phyloP scores from a whole-genome alignment of 2,113 vertebrate genomes.

The Seriola aureovittata region DNA sequence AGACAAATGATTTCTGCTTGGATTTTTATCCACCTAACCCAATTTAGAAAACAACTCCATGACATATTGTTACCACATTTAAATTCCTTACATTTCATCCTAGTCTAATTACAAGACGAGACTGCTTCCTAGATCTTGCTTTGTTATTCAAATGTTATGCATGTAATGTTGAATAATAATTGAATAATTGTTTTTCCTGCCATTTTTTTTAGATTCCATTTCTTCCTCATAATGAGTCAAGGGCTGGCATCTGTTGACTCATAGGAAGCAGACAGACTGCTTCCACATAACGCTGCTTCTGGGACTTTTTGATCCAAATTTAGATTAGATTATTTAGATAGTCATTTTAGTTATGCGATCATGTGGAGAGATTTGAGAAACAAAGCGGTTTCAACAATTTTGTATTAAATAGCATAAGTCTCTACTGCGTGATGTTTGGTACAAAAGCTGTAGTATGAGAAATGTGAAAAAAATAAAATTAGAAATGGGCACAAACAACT shows the following conservation, averaged over 20 bases:
- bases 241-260: slow-evolving; percentile 61
- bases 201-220: slow-evolving; percentile 30
- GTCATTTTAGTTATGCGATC: neutral
- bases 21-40: neutral
- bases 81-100: neutral
- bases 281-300: slow-evolving; percentile 30
- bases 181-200: slow-evolving; percentile 9
- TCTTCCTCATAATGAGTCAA: slow-evolving; percentile 64
- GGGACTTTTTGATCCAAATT: slow-evolving; percentile 58
- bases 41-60: neutral
- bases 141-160: slow-evolving; percentile 4
- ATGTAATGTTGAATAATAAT: slow-evolving; percentile 3
- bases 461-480: neutral
- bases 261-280: slow-evolving; percentile 31
- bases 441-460: neutral
- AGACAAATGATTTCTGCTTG: slow-evolving; percentile 3
- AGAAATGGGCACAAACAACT: neutral
- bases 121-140: neutral
- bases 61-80: neutral
- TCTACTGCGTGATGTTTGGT: neutral
- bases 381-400: slow-evolving; percentile 12
- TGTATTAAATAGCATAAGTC: neutral
- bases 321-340: slow-evolving; percentile 30
- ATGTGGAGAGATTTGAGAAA: slow-evolving; percentile 21
- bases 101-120: neutral